These are phyloP conservation scores for Drosophila formosana DNA, from an alignment of 2,888 invertebrate species.

Conservation along the genomic window DNA sequence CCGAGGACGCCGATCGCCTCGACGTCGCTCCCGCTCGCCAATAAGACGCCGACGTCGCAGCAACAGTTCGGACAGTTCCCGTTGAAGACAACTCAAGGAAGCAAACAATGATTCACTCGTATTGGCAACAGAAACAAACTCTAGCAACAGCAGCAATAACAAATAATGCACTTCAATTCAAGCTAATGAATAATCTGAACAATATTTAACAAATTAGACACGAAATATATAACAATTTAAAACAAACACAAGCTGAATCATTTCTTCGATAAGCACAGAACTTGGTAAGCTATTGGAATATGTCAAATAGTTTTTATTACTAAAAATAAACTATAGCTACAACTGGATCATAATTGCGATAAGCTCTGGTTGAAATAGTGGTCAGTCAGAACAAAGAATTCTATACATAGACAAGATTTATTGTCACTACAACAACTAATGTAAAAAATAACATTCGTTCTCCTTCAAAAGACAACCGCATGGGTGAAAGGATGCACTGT, in stretches of 20 bases:
- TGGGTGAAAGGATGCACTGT: slow-evolving; percentile 87
- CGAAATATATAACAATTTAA: slow-evolving; percentile 45
- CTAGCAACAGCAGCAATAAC: slow-evolving; percentile 8
- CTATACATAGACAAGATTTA: background rate
- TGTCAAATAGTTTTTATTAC: too few species aligned
- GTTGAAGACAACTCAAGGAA: slow-evolving; percentile 45
- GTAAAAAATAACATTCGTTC: slow-evolving; percentile 90
- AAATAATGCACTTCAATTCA: slow-evolving; percentile 45
- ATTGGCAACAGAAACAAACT: slow-evolving; percentile 15
- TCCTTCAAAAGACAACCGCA: slow-evolving; percentile 91
- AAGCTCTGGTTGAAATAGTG: too few species aligned
- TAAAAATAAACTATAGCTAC: too few species aligned
- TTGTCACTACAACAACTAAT: slow-evolving; percentile 82
- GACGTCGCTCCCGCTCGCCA: slow-evolving; percentile 85
- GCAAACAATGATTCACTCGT: slow-evolving; percentile 13
- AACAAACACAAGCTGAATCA: background rate
- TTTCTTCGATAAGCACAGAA: too few species aligned
- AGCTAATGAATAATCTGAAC: slow-evolving; percentile 29
- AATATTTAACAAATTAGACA: slow-evolving; percentile 42
- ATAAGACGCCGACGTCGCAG: slow-evolving; percentile 84
- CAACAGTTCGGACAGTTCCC: slow-evolving; percentile 85
- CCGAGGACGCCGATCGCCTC: slow-evolving; percentile 80
- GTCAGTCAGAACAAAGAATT: too few species aligned
- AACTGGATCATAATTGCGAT: too few species aligned
- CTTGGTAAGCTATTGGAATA: too few species aligned